Conservation (phyloP, 2,113 vertebrate species). For the Hymenochirus boettgeri region DNA sequence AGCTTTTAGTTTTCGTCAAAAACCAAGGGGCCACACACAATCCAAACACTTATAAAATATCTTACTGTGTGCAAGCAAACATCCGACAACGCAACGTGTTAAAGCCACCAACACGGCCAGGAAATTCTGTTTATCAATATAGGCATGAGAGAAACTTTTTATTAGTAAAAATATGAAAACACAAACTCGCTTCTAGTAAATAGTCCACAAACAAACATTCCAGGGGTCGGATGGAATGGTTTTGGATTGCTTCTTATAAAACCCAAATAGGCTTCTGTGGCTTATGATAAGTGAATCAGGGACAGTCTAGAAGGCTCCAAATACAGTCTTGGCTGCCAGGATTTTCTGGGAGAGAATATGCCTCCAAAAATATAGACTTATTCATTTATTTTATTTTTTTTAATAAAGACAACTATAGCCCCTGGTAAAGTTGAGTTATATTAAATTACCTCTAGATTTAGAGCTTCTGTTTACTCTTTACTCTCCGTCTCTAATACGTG, state of each 20-base stretch:
- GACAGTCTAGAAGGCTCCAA: constrained; percentile 6
- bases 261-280: constrained; percentile 32
- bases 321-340: constrained; percentile 2
- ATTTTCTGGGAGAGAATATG: too few species aligned
- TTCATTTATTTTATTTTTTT: too few species aligned
- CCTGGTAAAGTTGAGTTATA: too few species aligned
- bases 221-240: constrained; percentile 29
- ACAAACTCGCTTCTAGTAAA: constrained; percentile 34
- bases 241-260: constrained; percentile 23
- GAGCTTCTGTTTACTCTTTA: too few species aligned
- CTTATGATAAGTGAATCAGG: constrained; percentile 23
- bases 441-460: too few species aligned
- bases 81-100: constrained; percentile 6
- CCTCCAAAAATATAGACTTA: too few species aligned
- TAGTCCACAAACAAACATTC: constrained; percentile 30
- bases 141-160: constrained; percentile 16
- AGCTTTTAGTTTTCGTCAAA: neutral
- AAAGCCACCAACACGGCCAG: constrained; percentile 23
- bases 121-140: constrained; percentile 26
- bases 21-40: constrained; percentile 1
- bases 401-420: too few species aligned
- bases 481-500: too few species aligned
- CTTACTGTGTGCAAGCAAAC: constrained; percentile 16
- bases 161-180: constrained; percentile 24
- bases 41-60: constrained; percentile 13